A percentile compares a stretch with the other conserved stretches of the same genome.
phyloP scores from a whole-genome alignment of 2,113 vertebrate genomes.

The Chunga burmeisteri region DNA sequence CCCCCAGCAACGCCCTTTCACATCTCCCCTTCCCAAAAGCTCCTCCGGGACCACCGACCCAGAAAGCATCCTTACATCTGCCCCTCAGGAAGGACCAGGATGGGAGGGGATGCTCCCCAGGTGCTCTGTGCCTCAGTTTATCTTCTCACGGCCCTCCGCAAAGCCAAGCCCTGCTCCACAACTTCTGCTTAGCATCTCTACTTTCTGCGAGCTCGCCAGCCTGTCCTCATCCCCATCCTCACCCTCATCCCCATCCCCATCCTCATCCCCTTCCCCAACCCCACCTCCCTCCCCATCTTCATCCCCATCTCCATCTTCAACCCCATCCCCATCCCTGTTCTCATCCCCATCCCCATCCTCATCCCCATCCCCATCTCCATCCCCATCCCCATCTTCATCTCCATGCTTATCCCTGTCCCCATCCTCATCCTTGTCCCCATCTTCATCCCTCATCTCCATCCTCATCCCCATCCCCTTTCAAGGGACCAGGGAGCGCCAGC shows the following conservation, averaged over 20 bases:
- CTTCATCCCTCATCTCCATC: no score
- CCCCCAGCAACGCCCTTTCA: background rate
- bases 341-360: no score
- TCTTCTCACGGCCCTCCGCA: background rate
- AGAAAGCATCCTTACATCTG: background rate
- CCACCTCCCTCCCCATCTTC: fast-evolving
- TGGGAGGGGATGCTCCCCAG: background rate
- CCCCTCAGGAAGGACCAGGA: background rate
- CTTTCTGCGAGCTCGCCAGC: background rate
- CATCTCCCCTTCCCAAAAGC: background rate
- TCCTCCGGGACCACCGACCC: fast-evolving
- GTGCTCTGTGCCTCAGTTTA: background rate
- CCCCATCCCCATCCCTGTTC: fast-evolving
- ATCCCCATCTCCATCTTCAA: no score
- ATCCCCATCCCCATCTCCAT: fast-evolving
- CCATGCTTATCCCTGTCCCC: no score
- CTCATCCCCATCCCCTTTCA: background rate
- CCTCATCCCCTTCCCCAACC: no score
- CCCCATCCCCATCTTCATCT: no score
- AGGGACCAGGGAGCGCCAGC: background rate
- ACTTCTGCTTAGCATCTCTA: background rate
- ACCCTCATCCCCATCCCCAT: no score
- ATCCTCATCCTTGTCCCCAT: no score
- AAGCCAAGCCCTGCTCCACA: background rate
- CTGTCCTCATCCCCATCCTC: no score